Base-by-base conservation (phyloP, 92 coral and sea anemone species). In the Heliopora coerulea region DNA sequence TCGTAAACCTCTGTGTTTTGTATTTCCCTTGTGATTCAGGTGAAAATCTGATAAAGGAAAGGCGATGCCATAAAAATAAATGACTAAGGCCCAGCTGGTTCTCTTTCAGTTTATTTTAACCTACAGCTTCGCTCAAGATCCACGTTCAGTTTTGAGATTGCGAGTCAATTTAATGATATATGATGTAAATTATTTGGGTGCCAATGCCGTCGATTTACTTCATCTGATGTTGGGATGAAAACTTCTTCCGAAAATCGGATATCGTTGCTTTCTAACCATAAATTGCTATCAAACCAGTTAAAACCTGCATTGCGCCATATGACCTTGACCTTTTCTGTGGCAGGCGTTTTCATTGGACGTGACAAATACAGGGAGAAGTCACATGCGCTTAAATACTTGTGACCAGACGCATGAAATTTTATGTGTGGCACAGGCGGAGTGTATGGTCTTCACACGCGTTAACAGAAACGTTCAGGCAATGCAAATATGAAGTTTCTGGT, bases 401-500 rank as follows among this genome's bases (percentile, higher is more conserved):
- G n/a, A 2, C n/a, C 17, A 46, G 14, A 46, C n/a, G 2, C 52
- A n/a, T 37, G 42, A 5, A 12, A 4, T 37, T 37, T 37, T 37
- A 12, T 5, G 12, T 4, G 42, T 37, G n/a, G 52, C 12, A 37
- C 42, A 46, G 52, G 17, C 25, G 59, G 37, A 41, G 54, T 65
- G 46, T 30, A 39, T 29, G 54, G 72, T 23, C 18, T 46, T 46
- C n/a, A 15, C 52, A n/a, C 15, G 7, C n/a, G 15, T 2, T 10
- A 8, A 46, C n/a, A 46, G 52, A 37, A 11, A 11, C 42, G 52
- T 46, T 46, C 52, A 46, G n/a, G 52, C 52, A n/a, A 46, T 46
- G 52, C 12, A 15, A 70, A 70, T 28, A 70, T 70, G 77, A 70
- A 54, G 35, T n/a, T 52, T 21, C 62, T 70, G 31, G 49, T 89